Evolutionary conservation across 2,797 vertebrate genomes (phyloP).

Genomic region (Aselliscus stoliczkanus): DNA sequence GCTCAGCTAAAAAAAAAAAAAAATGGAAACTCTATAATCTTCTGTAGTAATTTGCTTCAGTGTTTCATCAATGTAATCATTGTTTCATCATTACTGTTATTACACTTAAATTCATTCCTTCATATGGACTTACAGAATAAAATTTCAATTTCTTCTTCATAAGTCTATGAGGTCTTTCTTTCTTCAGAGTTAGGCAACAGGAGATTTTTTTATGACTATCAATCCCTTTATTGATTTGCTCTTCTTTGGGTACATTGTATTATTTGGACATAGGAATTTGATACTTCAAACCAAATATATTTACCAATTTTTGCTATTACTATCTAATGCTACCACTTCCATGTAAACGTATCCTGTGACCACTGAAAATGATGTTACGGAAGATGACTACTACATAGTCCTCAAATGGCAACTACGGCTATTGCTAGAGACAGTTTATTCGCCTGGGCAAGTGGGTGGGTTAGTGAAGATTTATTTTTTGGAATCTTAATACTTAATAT

Average conservation of each 20-base stretch:
- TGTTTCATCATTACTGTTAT: background rate
- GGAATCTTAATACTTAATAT: background rate
- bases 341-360: background rate
- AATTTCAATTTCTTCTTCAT: constrained; percentile 21
- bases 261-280: background rate
- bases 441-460: background rate
- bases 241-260: background rate
- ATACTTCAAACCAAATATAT: background rate
- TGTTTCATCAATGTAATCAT: constrained; percentile 23
- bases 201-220: background rate
- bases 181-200: background rate
- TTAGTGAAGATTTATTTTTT: background rate
- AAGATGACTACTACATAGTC: background rate
- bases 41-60: constrained; percentile 10
- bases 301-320: background rate
- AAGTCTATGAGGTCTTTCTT: constrained; percentile 17
- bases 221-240: constrained; percentile 1
- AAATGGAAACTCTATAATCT: background rate
- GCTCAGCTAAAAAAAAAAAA: no score
- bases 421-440: background rate
- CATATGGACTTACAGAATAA: constrained; percentile 22
- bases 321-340: background rate
- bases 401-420: background rate
- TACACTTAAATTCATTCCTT: constrained; percentile 34
- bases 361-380: background rate